A percentile compares a stretch with the other conserved stretches of the same genome.
phyloP scores from a whole-genome alignment of 2,113 vertebrate genomes.

The Oenanthe oenanthe region DNA sequence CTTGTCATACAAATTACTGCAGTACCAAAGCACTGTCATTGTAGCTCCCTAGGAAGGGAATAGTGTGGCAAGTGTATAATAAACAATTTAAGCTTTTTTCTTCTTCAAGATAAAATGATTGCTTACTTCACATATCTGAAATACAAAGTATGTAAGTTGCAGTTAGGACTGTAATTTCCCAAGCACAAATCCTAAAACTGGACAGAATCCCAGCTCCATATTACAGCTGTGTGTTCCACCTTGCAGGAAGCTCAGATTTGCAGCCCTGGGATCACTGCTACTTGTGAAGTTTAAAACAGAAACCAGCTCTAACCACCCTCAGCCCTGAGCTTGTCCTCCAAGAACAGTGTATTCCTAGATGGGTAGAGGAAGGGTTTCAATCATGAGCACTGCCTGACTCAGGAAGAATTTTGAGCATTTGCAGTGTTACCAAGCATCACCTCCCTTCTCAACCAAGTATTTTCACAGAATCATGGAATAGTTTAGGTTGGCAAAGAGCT shows the following conservation, averaged over 20 bases:
- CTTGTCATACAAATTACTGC: neutral
- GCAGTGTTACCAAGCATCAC: neutral
- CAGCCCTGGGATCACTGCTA: neutral
- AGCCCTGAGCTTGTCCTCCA: neutral
- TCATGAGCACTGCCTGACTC: neutral
- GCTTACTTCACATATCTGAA: neutral
- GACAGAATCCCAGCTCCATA: neutral
- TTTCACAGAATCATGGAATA: neutral
- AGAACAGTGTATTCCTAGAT: neutral
- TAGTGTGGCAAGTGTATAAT: neutral
- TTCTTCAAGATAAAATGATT: neutral
- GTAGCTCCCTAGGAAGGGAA: neutral
- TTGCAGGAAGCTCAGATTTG: neutral
- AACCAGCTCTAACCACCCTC: neutral
- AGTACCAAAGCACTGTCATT: neutral
- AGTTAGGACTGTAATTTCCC: neutral
- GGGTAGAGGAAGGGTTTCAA: neutral
- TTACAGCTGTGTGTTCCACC: neutral
- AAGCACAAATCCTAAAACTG: neutral
- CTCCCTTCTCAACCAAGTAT: neutral
- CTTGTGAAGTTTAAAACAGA: neutral
- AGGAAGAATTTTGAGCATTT: neutral
- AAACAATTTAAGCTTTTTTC: neutral
- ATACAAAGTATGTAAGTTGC: neutral
- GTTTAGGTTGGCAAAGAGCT: neutral